Percentiles rank a stretch among this genome's conserved stretches.
These are phyloP conservation scores for Rhodinocichla rosea DNA, from an alignment of 2,113 vertebrate species.

Conservation along the genomic window DNA sequence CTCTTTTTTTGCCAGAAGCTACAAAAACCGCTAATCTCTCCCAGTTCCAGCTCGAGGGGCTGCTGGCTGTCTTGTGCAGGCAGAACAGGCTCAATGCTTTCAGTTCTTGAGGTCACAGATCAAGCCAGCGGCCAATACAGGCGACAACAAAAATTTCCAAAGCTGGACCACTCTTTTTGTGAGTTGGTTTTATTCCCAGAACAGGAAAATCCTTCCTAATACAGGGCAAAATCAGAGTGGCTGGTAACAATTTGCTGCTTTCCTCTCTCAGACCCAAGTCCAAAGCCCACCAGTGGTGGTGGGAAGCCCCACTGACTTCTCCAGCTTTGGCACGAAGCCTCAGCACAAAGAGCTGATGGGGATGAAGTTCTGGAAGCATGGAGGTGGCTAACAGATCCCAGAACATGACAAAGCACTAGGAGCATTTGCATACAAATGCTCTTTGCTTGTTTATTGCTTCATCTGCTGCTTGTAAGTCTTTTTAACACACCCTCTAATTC, in stretches of 20 bases:
- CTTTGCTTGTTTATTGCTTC: constrained; percentile 20
- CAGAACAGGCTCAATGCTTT: not conserved
- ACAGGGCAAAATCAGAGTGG: not conserved
- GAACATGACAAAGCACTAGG: not conserved
- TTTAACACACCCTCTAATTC: constrained; percentile 21
- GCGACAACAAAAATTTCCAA: not conserved
- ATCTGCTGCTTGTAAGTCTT: not conserved
- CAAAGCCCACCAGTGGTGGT: not conserved
- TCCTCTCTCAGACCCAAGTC: not conserved
- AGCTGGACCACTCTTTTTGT: not conserved
- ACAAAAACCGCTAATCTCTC: not conserved
- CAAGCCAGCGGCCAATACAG: not conserved
- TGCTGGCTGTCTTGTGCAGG: not conserved
- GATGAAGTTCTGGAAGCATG: not conserved
- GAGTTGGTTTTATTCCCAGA: not conserved
- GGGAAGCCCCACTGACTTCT: not conserved
- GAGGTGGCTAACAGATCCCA: not conserved
- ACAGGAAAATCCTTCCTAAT: not conserved
- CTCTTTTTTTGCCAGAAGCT: not conserved
- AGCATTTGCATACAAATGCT: not conserved
- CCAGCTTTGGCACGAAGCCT: not conserved
- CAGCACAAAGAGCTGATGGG: not conserved
- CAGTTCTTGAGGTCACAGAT: not conserved
- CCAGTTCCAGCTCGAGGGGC: not conserved
- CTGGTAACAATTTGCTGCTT: not conserved